Evolutionary conservation across 2,113 vertebrate species (phyloP).

Genomic region (Periophthalmus modestus): DNA sequence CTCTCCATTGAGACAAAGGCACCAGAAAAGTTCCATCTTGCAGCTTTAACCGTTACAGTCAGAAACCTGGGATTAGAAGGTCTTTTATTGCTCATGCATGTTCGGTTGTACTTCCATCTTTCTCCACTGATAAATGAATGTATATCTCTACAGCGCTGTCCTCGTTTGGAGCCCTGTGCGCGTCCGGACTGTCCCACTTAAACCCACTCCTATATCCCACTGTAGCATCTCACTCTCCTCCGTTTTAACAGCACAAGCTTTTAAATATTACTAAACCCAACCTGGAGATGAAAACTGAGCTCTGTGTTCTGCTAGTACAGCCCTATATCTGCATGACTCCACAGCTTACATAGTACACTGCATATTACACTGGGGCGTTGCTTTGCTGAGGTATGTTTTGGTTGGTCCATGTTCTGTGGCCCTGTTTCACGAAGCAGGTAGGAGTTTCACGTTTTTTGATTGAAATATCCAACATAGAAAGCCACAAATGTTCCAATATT

Average conservation of each 20-base stretch:
- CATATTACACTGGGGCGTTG: slow-evolving; percentile 32
- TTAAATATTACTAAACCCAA: background rate
- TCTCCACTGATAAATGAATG: slow-evolving; percentile 72
- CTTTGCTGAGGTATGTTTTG: slow-evolving; percentile 26
- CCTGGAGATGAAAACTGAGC: background rate
- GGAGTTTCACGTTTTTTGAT: background rate
- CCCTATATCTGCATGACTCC: slow-evolving; percentile 48
- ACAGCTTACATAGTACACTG: slow-evolving; percentile 15
- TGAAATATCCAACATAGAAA: too few relatives aligned
- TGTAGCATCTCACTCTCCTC: slow-evolving; percentile 52
- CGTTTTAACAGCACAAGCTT: slow-evolving; percentile 4
- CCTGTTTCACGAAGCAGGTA: background rate
- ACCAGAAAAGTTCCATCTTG: too few relatives aligned
- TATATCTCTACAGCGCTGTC: slow-evolving; percentile 59
- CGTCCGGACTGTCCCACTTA: slow-evolving; percentile 4
- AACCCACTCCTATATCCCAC: background rate
- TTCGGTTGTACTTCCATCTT: slow-evolving; percentile 58
- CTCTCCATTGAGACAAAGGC: too few relatives aligned
- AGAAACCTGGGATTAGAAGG: slow-evolving; percentile 61
- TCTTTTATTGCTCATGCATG: slow-evolving; percentile 71
- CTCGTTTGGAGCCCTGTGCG: slow-evolving; percentile 38
- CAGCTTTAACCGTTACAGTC: slow-evolving; percentile 38
- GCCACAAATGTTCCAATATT: too few relatives aligned
- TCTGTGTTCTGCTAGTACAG: background rate
- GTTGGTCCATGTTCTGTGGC: background rate